These are phyloP conservation scores for Campoletis sonorensis DNA, from an alignment of 1,140 invertebrate genomes.

Conservation along the genomic window DNA sequence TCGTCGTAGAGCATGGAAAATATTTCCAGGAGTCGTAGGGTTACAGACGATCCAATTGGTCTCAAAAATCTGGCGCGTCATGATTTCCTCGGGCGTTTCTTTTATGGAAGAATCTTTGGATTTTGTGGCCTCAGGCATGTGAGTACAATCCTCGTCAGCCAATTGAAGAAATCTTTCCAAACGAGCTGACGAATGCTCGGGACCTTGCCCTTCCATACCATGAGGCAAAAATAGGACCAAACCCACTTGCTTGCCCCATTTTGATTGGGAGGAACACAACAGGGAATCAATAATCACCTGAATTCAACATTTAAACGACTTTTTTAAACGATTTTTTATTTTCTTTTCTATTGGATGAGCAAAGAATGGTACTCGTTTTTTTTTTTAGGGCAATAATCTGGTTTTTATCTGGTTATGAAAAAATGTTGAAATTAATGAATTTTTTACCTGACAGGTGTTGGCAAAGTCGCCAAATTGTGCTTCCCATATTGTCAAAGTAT, in stretches of 20 bases:
- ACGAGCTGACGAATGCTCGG: conserved; percentile 90
- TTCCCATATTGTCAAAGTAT: conserved; percentile 91
- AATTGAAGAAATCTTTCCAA: conserved; percentile 90
- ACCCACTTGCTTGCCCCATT: conserved; percentile 91
- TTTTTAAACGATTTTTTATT: not conserved
- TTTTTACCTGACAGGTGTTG: conserved; percentile 82
- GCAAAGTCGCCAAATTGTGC: conserved; percentile 94
- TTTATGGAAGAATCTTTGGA: conserved; percentile 57
- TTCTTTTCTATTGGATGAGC: too few relatives aligned
- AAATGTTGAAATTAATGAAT: too few relatives aligned
- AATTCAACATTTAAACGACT: not conserved
- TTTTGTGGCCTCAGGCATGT: conserved; percentile 76
- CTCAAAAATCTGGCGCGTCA: conserved; percentile 85
- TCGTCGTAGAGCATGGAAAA: conserved; percentile 90
- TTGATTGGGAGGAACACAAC: conserved; percentile 86
- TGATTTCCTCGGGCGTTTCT: conserved; percentile 71
- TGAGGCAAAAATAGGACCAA: conserved; percentile 91
- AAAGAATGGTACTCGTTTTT: too few relatives aligned
- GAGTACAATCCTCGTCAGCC: conserved; percentile 86
- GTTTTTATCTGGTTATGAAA: too few relatives aligned
- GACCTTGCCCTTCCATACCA: conserved; percentile 93
- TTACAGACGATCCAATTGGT: conserved; percentile 91
- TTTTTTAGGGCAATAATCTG: too few relatives aligned
- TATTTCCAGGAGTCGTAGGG: conserved; percentile 89
- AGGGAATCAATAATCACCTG: conserved; percentile 93